Conservation (phyloP, 2,113 vertebrate species). For the Eubucco bourcierii region DNA sequence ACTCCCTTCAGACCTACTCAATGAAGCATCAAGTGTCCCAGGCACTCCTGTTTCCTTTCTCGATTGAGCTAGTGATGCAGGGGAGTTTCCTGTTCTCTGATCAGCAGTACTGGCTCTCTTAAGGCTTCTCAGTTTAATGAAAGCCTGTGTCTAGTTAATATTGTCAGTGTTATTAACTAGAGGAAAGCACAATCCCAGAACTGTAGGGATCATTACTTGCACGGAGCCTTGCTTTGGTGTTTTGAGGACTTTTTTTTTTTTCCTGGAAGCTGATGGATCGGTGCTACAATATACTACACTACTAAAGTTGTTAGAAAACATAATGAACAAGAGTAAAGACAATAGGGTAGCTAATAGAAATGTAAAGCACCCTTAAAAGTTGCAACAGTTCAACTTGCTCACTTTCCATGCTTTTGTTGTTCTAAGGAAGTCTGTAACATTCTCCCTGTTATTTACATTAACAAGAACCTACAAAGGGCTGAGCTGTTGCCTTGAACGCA, state of each 20-base stretch:
- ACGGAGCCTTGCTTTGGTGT: not conserved
- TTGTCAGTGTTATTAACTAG: constrained; percentile 28
- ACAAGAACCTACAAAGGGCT: not conserved
- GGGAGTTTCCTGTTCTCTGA: constrained; percentile 10
- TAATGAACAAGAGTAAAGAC: not conserved
- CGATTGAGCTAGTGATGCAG: not conserved
- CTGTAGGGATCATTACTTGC: not conserved
- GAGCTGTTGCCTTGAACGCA: not conserved
- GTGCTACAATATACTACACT: not conserved
- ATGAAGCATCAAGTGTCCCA: not conserved
- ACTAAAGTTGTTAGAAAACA: not conserved
- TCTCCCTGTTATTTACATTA: not conserved
- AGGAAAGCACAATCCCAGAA: constrained; percentile 24
- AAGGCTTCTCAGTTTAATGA: constrained; percentile 29
- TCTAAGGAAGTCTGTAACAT: not conserved
- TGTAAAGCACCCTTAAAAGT: not conserved
- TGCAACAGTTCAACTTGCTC: not conserved
- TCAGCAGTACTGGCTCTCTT: constrained; percentile 1
- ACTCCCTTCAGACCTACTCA: not conserved
- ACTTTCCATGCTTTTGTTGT: not conserved
- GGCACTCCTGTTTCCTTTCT: not conserved
- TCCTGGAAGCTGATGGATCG: not conserved
- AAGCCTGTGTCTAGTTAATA: constrained; percentile 39
- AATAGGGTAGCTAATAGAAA: not conserved
- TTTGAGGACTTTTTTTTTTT: not conserved